These are phyloP conservation scores for Laticauda colubrina DNA, from an alignment of 2,113 vertebrate species.

Conservation along the genomic window DNA sequence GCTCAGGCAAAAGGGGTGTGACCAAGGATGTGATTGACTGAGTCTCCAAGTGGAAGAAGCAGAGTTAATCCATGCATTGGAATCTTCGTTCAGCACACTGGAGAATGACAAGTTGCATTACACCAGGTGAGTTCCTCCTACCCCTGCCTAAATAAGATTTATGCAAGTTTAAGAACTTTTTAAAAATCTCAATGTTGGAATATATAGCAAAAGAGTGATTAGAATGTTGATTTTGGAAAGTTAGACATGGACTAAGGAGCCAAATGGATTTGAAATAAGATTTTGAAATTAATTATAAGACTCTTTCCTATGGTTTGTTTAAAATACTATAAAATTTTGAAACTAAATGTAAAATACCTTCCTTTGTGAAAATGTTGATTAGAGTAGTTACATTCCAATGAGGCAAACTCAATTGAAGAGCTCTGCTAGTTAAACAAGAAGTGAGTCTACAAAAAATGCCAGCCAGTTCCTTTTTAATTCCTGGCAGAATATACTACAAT, in stretches of 20 bases:
- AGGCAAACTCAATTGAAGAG: constrained; percentile 7
- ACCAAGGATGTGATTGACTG: no score
- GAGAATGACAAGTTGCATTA: not conserved
- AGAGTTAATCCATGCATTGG: no score
- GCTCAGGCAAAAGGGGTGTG: no score
- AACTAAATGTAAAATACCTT: not conserved
- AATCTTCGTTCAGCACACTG: no score
- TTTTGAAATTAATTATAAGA: not conserved
- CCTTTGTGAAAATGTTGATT: not conserved
- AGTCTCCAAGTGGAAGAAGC: no score
- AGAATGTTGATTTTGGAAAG: not conserved
- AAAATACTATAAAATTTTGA: not conserved
- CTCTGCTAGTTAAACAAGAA: not conserved
- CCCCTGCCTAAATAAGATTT: not conserved
- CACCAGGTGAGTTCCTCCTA: not conserved
- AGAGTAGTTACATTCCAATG: not conserved
- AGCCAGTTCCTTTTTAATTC: not conserved
- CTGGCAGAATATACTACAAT: not conserved
- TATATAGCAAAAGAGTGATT: not conserved
- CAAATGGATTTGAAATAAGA: not conserved
- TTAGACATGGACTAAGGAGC: not conserved
- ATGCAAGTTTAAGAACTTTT: not conserved
- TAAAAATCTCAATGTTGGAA: not conserved
- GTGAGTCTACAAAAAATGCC: not conserved
- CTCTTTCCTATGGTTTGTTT: not conserved